Percentiles rank a stretch among this genome's conserved stretches.
phyloP scores from a whole-genome alignment of 2,797 vertebrate species.

The Girardinus metallicus region DNA sequence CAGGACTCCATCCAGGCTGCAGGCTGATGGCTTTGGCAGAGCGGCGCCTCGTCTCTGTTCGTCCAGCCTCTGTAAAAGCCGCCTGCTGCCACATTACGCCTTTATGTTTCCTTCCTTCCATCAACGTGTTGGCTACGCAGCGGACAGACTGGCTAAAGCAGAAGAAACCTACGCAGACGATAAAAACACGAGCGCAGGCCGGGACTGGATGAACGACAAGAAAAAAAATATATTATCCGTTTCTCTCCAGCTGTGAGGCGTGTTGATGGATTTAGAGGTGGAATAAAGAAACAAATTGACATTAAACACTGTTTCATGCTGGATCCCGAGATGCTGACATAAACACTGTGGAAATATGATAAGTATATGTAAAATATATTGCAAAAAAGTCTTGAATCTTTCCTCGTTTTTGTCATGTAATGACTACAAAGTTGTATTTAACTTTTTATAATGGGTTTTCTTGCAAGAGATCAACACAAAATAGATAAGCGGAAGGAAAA shows the following conservation, averaged over 20 bases:
- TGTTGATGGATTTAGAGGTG: slow-evolving; percentile 31
- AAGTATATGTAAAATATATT: too few species aligned
- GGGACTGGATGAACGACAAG: slow-evolving; percentile 12
- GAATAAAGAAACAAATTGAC: slow-evolving; percentile 22
- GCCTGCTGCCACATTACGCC: slow-evolving; percentile 13
- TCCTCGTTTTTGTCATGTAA: background rate
- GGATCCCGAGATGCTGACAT: slow-evolving; percentile 8
- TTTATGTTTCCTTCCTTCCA: slow-evolving; percentile 56
- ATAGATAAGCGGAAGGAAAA: too few species aligned
- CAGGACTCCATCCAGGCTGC: slow-evolving; percentile 33
- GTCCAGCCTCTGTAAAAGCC: slow-evolving; percentile 34
- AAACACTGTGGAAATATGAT: background rate
- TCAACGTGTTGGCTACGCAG: slow-evolving; percentile 45
- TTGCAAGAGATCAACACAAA: background rate
- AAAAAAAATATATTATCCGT: background rate
- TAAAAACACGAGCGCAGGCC: slow-evolving; percentile 40
- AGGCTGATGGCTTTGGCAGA: slow-evolving; percentile 58
- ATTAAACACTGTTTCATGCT: slow-evolving; percentile 20
- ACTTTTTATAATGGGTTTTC: background rate
- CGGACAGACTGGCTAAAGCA: slow-evolving; percentile 34
- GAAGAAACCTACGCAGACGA: slow-evolving; percentile 40
- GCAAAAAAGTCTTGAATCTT: background rate
- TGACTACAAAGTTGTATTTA: background rate
- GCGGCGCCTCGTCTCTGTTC: slow-evolving; percentile 18
- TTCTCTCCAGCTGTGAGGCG: slow-evolving; percentile 29